Base-by-base conservation (phyloP, 2,888 invertebrate genomes). In the Atrina japonica region DNA sequence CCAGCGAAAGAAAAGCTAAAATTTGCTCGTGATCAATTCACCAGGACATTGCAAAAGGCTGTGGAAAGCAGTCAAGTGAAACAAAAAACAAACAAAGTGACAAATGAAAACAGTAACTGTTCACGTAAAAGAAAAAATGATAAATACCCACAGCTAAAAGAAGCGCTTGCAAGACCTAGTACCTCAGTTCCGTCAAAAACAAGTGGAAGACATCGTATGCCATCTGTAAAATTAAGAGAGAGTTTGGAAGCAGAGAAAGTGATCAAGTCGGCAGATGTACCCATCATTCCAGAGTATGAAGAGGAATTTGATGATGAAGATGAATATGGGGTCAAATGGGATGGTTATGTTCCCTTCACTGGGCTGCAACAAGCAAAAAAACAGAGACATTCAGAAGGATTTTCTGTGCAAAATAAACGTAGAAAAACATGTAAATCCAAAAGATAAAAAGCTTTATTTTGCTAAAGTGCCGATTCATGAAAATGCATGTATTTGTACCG, bases 1-100 rank as follows among this genome's bases (percentile, higher is more conserved):
- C 80, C 81, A 9, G 70, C 83, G 11, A 82, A 76, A 65, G 81
- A 83, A 35, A 77, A 76, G 60, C 70, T 84, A 27, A 82, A 81
- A 68, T 78, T 75, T 74, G 83, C 82, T 5, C 60, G 84, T n/a
- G 75, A 68, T 25, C 72, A 79, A 60, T 84, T 84, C 67, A 69
- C 58, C 56, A 53, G 77, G 52, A 75, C 77, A 9, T 53, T 84
- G 25, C 78, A 78, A 18, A 76, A 70, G 45, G 81, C 84, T 43
- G 75, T 82, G 3, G 77, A 81, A 50, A 66, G 68, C 49, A 66
- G 30, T 2, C 11, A 50, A 23, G 29, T 30, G 41, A 56, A 61
- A 14, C 30, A 49, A 21, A 18, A 50, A 11, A n/a, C 25, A 16
- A 30, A 40, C 14, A 14, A 53, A 30, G 61, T 30, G n/a, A 3